Conservation (phyloP, 2,888 invertebrate species). For the Thysanoteuthis rhombus region DNA sequence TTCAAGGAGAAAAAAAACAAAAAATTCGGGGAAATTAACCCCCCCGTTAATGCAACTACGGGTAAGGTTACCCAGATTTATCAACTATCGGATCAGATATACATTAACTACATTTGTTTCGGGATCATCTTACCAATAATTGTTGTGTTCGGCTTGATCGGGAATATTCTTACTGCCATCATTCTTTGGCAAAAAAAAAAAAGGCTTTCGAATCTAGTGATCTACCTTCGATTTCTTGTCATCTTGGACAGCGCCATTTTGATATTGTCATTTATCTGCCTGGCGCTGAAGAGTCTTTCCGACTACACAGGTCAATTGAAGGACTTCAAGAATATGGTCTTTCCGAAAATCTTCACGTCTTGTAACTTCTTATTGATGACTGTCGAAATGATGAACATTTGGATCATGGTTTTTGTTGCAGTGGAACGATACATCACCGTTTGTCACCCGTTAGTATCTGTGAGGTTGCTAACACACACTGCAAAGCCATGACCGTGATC, state of each 20-base stretch:
- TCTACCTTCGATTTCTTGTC: constrained; percentile 55
- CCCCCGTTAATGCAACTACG: no score
- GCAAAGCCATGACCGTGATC: constrained; percentile 52
- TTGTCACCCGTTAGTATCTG: constrained; percentile 61
- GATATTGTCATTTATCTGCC: constrained; percentile 42
- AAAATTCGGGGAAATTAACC: no score
- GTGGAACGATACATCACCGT: constrained; percentile 63
- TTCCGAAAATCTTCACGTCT: constrained; percentile 54
- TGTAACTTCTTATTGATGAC: constrained; percentile 57
- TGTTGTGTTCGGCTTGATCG: constrained; percentile 56
- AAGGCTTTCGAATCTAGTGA: constrained; percentile 58
- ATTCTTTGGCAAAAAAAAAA: constrained; percentile 59
- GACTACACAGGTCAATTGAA: no score
- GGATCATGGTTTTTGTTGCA: constrained; percentile 62
- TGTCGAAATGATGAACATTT: constrained; percentile 60
- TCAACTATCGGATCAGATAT: constrained; percentile 35
- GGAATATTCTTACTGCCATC: constrained; percentile 59
- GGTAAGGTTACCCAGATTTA: no score
- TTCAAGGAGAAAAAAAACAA: no score
- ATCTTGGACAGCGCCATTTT: constrained; percentile 56
- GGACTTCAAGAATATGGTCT: constrained; percentile 52
- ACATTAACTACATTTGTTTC: constrained; percentile 55
- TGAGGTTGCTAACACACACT: constrained; percentile 52
- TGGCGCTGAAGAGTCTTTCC: constrained; percentile 46
- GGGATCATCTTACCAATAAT: constrained; percentile 57